Base-by-base conservation (phyloP, 1,140 invertebrate species). In the Pinna nobilis region DNA sequence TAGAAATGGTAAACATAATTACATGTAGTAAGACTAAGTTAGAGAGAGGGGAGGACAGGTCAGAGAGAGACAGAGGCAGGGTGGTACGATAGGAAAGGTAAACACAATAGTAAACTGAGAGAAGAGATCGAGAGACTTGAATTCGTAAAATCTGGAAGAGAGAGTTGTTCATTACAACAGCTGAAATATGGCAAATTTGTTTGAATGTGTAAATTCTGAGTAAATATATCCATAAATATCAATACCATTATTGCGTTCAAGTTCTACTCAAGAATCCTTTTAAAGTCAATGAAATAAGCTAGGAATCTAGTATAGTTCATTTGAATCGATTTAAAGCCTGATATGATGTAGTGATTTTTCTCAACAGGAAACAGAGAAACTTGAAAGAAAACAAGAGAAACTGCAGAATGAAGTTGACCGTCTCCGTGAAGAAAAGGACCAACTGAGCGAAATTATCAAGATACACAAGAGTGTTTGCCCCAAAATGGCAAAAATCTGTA, bases 1-100 rank as follows among this genome's bases (percentile, higher is more conserved):
- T 98, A 70, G 94, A 97, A 69, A 87, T 88, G 77, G 92, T 92
- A 85, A 86, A 86, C n/a, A 30, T 28, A 23, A 53, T 15, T 44
- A 15, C n/a, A 25, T 41, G 37, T 9, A 30, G 13, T 28, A 13
- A 37, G 11, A 32, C 11, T 59, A 35, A 59, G n/a, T 59, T 59
- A 13, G 32, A 30, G 35, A 30, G 3, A 18, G 15, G 32, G 11
- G 39, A 60, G 35, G 20, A 18, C 15, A 47, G 44, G 15, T 15
- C 20, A 47, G 15, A 9, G 5, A 47, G 15, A 47, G 44, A n/a
- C 44, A 3, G n/a, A n/a, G n/a, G n/a, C n/a, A n/a, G n/a, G n/a
- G n/a, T n/a, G n/a, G n/a, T n/a, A n/a, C n/a, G n/a, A n/a, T n/a
- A n/a, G n/a, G n/a, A n/a, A n/a, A n/a, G n/a, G n/a, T 7, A 47